A percentile compares a stretch with the other conserved stretches of the same genome.
Evolutionary conservation across 2,113 vertebrate species (phyloP).

Genomic region (Oxygymnocypris stewartii): DNA sequence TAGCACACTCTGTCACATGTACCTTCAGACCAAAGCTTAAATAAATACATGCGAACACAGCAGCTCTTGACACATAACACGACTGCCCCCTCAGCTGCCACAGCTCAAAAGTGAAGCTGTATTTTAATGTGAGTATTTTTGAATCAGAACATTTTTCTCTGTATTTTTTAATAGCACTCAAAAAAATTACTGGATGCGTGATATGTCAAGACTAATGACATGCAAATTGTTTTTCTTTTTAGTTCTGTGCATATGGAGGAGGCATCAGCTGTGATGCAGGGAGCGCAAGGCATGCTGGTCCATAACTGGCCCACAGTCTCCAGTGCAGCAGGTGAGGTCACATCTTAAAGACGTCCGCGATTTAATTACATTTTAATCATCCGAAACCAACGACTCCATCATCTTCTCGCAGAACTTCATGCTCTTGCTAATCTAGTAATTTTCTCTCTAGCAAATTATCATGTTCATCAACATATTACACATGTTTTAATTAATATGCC

Average conservation of each 20-base stretch:
- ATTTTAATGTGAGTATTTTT: neutral
- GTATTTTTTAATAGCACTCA: neutral
- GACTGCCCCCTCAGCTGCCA: neutral
- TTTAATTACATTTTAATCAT: slow-evolving; percentile 15
- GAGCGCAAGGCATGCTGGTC: slow-evolving; percentile 88
- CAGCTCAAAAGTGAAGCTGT: neutral
- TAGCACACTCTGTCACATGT: slow-evolving; percentile 34
- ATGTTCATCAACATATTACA: slow-evolving; percentile 36
- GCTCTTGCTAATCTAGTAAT: slow-evolving; percentile 21
- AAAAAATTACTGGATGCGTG: neutral
- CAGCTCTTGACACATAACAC: neutral
- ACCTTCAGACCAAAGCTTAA: slow-evolving; percentile 26
- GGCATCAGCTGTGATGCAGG: slow-evolving; percentile 85
- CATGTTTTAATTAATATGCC: slow-evolving; percentile 5
- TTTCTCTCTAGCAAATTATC: slow-evolving; percentile 19
- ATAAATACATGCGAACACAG: slow-evolving; percentile 9
- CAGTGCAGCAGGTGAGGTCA: slow-evolving; percentile 89
- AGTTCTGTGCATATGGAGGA: slow-evolving; percentile 96
- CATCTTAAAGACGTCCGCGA: slow-evolving; percentile 7
- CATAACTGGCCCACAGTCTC: slow-evolving; percentile 98
- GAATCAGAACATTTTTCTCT: neutral
- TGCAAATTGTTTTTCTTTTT: slow-evolving; percentile 53
- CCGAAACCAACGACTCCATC: neutral
- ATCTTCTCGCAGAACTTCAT: neutral
- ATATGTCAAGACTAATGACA: slow-evolving; percentile 25